Conservation (phyloP, 2,113 vertebrate genomes). For the Zosterops hypoxanthus region DNA sequence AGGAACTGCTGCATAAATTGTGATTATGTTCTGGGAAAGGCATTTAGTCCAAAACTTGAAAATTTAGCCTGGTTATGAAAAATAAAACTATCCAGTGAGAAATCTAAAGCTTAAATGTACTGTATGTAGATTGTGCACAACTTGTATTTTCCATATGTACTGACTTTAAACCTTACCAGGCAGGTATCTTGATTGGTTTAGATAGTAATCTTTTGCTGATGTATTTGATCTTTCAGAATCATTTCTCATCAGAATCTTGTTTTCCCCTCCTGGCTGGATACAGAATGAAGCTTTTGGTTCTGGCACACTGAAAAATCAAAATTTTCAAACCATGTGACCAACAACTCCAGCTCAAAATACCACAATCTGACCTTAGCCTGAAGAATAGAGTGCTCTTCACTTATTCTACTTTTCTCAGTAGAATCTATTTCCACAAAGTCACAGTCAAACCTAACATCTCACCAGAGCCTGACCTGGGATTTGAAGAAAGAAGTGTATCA, state of each 20-base stretch:
- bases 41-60: background rate
- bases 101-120: background rate
- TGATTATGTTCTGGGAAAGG: background rate
- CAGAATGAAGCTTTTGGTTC: conserved; percentile 39
- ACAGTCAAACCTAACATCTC: background rate
- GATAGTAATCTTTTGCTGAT: conserved; percentile 91
- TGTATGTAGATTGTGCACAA: background rate
- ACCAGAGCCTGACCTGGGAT: background rate
- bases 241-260: conserved; percentile 77
- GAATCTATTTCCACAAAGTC: background rate
- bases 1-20: background rate
- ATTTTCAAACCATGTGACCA: background rate
- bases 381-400: background rate
- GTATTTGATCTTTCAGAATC: conserved; percentile 76
- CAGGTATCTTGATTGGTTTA: conserved; percentile 92
- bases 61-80: background rate
- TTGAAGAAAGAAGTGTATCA: background rate
- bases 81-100: background rate
- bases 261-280: conserved; percentile 69
- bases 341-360: background rate
- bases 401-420: background rate
- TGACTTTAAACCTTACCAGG: conserved; percentile 81
- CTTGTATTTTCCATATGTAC: background rate
- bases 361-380: background rate
- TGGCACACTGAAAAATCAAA: conserved; percentile 65